These are phyloP conservation scores for Heteronetta atricapilla DNA, from an alignment of 2,113 vertebrate genomes.

Conservation along the genomic window DNA sequence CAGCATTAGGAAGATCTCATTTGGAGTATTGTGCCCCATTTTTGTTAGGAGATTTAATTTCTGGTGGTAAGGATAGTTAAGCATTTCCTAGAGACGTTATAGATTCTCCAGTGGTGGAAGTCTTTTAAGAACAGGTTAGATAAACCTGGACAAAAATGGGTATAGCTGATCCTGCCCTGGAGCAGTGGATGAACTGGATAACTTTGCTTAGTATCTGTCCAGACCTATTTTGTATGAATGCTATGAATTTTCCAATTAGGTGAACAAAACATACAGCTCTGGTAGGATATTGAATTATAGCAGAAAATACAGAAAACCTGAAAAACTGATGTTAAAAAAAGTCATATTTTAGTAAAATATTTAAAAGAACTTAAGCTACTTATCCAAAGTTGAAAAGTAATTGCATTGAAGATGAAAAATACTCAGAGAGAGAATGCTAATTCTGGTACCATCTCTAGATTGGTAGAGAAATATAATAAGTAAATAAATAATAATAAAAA, in stretches of 20 bases:
- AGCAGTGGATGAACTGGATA: not conserved
- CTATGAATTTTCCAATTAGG: not conserved
- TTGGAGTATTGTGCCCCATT: not conserved
- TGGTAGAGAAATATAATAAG: not conserved
- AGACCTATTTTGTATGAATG: not conserved
- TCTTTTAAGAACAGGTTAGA: not conserved
- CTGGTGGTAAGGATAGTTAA: not conserved
- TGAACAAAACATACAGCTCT: not conserved
- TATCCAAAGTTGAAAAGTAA: not conserved
- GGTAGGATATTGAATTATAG: not conserved
- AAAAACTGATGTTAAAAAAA: not conserved
- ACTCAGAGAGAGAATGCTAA: not conserved
- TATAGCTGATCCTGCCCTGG: not conserved
- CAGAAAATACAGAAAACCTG: not conserved
- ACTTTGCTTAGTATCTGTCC: not conserved
- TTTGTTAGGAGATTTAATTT: not conserved
- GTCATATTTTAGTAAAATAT: not conserved
- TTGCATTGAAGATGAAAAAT: not conserved
- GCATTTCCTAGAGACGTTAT: not conserved
- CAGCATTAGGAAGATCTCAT: not conserved
- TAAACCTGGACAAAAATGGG: not conserved
- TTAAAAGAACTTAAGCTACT: not conserved
- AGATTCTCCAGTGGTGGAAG: not conserved
- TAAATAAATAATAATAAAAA: not conserved
- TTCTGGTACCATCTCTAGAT: not conserved